phyloP scores from a whole-genome alignment of 1,140 invertebrate genomes.

The Pogonomyrmex barbatus region DNA sequence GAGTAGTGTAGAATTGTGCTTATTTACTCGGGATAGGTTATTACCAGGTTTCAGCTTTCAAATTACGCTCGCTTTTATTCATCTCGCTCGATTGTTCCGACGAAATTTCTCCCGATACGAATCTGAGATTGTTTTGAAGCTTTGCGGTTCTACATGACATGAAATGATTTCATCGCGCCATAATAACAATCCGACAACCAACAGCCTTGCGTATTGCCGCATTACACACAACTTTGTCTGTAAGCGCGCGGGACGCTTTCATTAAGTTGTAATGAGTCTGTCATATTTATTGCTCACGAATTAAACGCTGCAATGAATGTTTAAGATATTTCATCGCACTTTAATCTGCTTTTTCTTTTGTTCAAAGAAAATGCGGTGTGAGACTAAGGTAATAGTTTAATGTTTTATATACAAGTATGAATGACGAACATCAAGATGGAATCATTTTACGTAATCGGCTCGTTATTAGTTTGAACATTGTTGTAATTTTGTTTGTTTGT shows the following conservation, averaged over 20 bases:
- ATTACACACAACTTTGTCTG: not conserved
- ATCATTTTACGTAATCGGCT: not conserved
- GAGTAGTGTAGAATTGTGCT: not conserved
- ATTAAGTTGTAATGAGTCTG: not conserved
- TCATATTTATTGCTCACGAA: not conserved
- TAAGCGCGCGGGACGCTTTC: not conserved
- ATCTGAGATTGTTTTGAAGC: slow-evolving; percentile 26
- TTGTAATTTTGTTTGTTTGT: not conserved
- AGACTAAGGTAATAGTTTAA: not conserved
- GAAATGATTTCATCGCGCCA: slow-evolving; percentile 31
- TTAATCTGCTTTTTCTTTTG: not conserved
- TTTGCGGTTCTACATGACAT: not conserved
- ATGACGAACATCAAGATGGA: not conserved
- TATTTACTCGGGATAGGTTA: not conserved
- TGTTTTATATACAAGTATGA: not conserved
- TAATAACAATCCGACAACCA: slow-evolving; percentile 12
- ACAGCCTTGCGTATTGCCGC: not conserved
- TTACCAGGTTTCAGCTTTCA: not conserved
- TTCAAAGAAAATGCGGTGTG: not conserved
- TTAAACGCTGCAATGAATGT: no score
- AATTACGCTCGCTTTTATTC: slow-evolving; percentile 15
- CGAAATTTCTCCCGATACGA: slow-evolving; percentile 17
- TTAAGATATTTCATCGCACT: not conserved
- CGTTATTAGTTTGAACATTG: not conserved
- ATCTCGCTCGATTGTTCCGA: not conserved